A percentile compares a stretch with the other conserved stretches of the same genome.
Conservation (phyloP, 1,140 invertebrate species). For the Papilio helenus region DNA sequence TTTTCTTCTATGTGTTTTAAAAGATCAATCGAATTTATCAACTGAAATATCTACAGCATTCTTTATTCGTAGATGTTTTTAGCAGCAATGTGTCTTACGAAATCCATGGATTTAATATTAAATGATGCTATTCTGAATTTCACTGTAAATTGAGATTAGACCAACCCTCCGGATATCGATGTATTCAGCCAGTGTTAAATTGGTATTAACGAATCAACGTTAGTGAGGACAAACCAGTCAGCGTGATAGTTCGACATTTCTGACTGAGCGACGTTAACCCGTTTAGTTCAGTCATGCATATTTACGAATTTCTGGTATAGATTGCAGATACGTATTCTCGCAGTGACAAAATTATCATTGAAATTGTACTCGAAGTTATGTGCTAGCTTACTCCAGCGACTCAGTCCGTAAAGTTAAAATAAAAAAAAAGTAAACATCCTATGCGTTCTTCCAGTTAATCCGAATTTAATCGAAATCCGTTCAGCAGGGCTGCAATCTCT, state of each 20-base stretch:
- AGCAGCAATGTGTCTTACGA: no score
- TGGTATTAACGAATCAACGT: neutral
- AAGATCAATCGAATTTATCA: no score
- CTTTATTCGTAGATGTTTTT: no score
- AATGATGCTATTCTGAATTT: neutral
- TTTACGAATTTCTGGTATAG: neutral
- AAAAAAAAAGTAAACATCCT: no score
- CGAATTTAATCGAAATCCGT: no score
- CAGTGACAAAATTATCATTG: neutral
- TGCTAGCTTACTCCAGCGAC: no score
- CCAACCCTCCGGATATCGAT: neutral
- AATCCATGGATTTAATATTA: neutral
- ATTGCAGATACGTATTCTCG: neutral
- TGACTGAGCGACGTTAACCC: neutral
- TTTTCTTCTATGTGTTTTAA: no score
- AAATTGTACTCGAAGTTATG: no score
- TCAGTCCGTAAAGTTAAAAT: no score
- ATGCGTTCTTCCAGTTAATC: no score
- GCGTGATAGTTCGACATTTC: conserved; percentile 15
- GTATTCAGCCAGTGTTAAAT: neutral
- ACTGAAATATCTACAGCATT: no score
- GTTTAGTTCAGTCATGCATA: conserved; percentile 8
- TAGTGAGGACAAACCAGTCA: neutral
- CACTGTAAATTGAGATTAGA: neutral
- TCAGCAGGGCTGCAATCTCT: no score